A percentile compares a stretch with the other conserved stretches of the same genome.
phyloP scores from a whole-genome alignment of 2,888 invertebrate genomes.

The Bedellia somnulentella region DNA sequence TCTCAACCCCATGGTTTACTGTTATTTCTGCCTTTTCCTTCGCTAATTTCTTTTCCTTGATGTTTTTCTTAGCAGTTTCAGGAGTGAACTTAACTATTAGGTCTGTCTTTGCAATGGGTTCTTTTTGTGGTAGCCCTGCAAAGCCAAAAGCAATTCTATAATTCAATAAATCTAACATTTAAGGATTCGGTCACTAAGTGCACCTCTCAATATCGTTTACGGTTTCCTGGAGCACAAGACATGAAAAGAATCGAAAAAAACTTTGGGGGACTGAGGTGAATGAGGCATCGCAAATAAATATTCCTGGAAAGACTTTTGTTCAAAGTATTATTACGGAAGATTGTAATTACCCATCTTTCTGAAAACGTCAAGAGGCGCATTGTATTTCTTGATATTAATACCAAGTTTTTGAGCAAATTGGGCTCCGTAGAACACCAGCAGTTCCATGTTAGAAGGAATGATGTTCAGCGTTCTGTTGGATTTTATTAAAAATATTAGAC shows the following conservation, averaged over 20 bases:
- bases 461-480: slow-evolving; percentile 31
- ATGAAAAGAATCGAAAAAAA: not conserved
- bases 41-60: not conserved
- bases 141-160: too few species aligned
- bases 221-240: not conserved
- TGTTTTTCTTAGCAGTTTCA: not conserved
- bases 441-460: slow-evolving; percentile 32
- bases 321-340: too few species aligned
- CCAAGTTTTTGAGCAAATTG: slow-evolving; percentile 24
- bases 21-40: not conserved
- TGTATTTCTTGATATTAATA: slow-evolving; percentile 25
- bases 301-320: not conserved
- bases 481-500: not conserved
- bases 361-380: slow-evolving; percentile 17
- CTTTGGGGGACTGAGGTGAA: not conserved
- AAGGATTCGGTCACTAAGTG: not conserved
- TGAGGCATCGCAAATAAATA: too few species aligned
- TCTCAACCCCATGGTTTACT: not conserved
- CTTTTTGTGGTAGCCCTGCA: too few species aligned
- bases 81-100: not conserved
- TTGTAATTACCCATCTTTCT: slow-evolving; percentile 12
- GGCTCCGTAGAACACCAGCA: slow-evolving; percentile 38
- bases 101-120: too few species aligned
- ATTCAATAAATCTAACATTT: not conserved
- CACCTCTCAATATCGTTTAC: not conserved